Evolutionary conservation across 2,113 vertebrate genomes (phyloP).

Genomic region (Rynchops niger): DNA sequence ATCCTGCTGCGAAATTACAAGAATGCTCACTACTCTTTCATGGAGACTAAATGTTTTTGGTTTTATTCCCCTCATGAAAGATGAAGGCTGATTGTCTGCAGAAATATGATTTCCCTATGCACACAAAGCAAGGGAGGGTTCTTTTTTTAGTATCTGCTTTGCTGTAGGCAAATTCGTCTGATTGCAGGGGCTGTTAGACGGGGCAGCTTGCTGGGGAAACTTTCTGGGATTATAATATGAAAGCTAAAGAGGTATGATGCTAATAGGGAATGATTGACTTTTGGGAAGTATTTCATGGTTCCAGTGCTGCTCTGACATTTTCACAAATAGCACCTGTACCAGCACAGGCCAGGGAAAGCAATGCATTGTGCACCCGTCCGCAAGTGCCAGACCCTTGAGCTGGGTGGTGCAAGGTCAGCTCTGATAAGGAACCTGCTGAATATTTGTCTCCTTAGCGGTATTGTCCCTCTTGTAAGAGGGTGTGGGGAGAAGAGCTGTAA

Average conservation of each 20-base stretch:
- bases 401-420: not conserved
- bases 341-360: not conserved
- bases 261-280: not conserved
- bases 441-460: not conserved
- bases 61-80: not conserved
- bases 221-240: not conserved
- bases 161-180: not conserved
- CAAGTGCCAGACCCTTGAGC: not conserved
- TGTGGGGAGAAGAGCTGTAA: not conserved
- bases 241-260: not conserved
- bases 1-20: not conserved
- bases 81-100: not conserved
- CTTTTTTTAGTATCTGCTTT: not conserved
- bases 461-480: not conserved
- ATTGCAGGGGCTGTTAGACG: not conserved
- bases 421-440: not conserved
- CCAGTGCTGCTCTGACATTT: not conserved
- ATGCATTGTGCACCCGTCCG: not conserved
- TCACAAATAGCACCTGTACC: not conserved
- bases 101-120: not conserved
- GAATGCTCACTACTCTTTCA: not conserved
- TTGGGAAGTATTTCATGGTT: not conserved
- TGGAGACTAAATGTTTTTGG: not conserved
- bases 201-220: not conserved
- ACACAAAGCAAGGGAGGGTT: not conserved